Base-by-base conservation (phyloP, 2,888 invertebrate species). In the Shargacucullia verbasci region DNA sequence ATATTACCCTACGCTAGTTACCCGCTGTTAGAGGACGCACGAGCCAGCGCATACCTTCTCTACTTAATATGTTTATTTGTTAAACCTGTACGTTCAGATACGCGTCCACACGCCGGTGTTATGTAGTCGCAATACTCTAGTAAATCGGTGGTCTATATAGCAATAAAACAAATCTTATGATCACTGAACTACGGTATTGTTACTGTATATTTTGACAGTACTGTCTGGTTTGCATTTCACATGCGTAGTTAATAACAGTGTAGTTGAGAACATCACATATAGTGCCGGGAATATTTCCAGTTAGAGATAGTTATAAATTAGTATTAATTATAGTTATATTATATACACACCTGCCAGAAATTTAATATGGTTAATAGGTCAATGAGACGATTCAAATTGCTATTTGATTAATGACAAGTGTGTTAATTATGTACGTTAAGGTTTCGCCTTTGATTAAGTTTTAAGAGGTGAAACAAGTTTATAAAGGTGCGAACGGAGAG, bases 1-100 rank as follows among this genome's bases (percentile, higher is more conserved):
- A 45, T 57, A 72, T 79, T 78, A 80, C 81, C 85, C 79, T 65
- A 70, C 81, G 86, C 84, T 84, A 88, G 90, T 89, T 90, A 91
- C 90, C 90, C 78, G 73, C 73, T 68, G 70, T 61, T 63, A 55
- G 59, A 57, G 59, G 56, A 56, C 72, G 69, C 53, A 57, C 65
- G 66, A 70, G 71, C 80, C 82, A 76, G 79, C 82, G 82, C 80
- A 70, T 67, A 70, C 64, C 46, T 71, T 70, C 64, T 73, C 73
- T 77, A 81, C 78, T 79, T 81, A 80, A 79, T 60, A 44, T 58
- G 46, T 53, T 54, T 61, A 39, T 27, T 52, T 39, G 13, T 39
- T 37, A 3, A 12, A 14, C 55, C 54, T 10, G 35, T 63, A 56
- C 60, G 58, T 66, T 52, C 54, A 38, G 52, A 11, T 12, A 15